A percentile compares a stretch with the other conserved stretches of the same genome.
Conservation (phyloP, 92 coral and sea anemone genomes). For the Phenganax subtilis region DNA sequence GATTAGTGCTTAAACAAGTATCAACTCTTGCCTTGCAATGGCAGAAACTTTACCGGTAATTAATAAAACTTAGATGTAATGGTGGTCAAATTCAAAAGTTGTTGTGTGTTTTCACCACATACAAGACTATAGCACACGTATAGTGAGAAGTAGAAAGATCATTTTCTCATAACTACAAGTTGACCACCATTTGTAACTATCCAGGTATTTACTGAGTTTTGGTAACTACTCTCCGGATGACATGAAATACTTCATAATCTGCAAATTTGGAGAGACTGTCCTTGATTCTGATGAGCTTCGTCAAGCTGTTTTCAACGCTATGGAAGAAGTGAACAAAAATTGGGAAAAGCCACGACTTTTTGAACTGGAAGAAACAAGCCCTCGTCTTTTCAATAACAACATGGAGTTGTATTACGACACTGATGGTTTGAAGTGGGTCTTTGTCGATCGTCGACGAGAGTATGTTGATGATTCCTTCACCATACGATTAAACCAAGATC, state of each 20-base stretch:
- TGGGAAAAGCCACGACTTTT: constrained; percentile 71
- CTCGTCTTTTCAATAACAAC: constrained; percentile 68
- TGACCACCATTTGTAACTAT: constrained; percentile 31
- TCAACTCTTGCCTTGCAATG: constrained; percentile 67
- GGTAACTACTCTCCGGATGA: constrained; percentile 91
- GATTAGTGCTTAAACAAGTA: constrained; percentile 63
- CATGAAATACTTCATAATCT: constrained; percentile 81
- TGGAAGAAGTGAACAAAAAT: constrained; percentile 67
- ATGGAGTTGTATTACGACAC: constrained; percentile 88
- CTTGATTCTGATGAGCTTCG: constrained; percentile 70
- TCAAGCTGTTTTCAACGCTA: constrained; percentile 69
- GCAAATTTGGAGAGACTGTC: constrained; percentile 71
- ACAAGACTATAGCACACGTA: too few relatives aligned
- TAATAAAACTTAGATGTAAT: constrained; percentile 29
- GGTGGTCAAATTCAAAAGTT: too few relatives aligned
- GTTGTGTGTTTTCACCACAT: too few relatives aligned
- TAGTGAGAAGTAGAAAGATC: too few relatives aligned
- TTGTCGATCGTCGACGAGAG: constrained; percentile 83
- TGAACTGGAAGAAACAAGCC: constrained; percentile 71
- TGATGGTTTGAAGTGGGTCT: constrained; percentile 80
- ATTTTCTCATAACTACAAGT: too few relatives aligned
- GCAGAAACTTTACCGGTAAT: constrained; percentile 74
- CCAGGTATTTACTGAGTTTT: constrained; percentile 64
- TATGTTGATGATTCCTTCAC: constrained; percentile 66
- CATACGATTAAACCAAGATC: constrained; percentile 60